phyloP scores from a whole-genome alignment of 2,888 invertebrate species.

The Ditula angustiorana region DNA sequence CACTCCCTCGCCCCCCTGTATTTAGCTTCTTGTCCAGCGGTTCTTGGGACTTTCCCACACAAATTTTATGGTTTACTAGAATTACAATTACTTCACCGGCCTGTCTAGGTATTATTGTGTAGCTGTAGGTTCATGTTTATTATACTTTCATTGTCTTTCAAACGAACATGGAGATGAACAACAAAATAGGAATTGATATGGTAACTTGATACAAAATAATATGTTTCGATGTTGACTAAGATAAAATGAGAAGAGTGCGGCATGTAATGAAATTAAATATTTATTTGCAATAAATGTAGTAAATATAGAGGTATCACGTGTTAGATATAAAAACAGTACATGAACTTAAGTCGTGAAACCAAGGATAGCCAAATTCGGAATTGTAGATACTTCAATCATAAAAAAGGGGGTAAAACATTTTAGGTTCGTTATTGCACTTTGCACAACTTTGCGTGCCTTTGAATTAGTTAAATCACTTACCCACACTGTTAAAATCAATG shows the following conservation, averaged over 20 bases:
- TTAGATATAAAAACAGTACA: no score
- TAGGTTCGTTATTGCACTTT: no score
- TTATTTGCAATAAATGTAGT: no score
- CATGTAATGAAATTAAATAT: no score
- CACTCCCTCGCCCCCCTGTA: background rate
- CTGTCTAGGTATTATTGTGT: background rate
- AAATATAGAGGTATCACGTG: no score
- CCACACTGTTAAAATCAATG: constrained; percentile 16
- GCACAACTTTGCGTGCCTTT: no score
- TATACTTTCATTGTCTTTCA: background rate
- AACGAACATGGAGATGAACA: background rate
- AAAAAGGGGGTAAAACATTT: constrained; percentile 3
- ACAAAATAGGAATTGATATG: background rate
- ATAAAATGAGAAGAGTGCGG: no score
- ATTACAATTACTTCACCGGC: background rate
- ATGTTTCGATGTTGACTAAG: no score
- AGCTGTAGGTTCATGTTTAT: background rate
- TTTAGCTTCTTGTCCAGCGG: background rate
- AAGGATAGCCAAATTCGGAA: no score
- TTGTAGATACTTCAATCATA: no score
- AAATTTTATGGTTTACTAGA: background rate
- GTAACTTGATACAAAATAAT: background rate
- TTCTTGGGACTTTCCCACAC: background rate
- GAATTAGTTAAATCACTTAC: constrained; percentile 20
- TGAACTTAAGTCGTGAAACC: no score